Conservation (phyloP, 1,140 invertebrate genomes). For the Stegodyphus dumicola region DNA sequence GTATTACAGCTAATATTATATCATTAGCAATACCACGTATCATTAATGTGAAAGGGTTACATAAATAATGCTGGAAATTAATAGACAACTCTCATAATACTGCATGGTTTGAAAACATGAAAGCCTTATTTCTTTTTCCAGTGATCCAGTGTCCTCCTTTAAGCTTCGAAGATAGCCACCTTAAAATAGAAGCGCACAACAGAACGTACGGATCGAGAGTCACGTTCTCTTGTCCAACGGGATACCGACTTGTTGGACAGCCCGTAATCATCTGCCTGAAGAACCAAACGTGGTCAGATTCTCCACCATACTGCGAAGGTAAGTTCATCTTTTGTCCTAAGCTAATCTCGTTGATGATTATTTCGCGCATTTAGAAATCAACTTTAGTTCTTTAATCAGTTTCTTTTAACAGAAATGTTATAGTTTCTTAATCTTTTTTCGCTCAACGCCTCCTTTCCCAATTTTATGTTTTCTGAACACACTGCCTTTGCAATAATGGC, state of each 20-base stretch:
- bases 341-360: not conserved
- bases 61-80: no score
- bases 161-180: slow-evolving; percentile 70
- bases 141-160: slow-evolving; percentile 74
- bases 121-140: slow-evolving; percentile 65
- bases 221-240: slow-evolving; percentile 84
- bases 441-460: no score
- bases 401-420: no score
- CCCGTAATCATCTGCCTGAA: slow-evolving; percentile 81
- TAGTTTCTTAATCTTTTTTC: no score
- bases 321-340: not conserved
- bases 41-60: no score
- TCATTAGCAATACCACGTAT: no score
- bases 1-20: no score
- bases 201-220: slow-evolving; percentile 77
- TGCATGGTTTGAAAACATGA: no score
- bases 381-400: no score
- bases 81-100: no score
- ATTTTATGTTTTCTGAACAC: no score
- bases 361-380: not conserved
- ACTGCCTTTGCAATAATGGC: no score
- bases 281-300: slow-evolving; percentile 78
- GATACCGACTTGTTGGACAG: slow-evolving; percentile 79
- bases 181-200: slow-evolving; percentile 74
- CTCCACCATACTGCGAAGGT: slow-evolving; percentile 61